A percentile compares a stretch with the other conserved stretches of the same genome.
Evolutionary conservation across 2,888 invertebrate genomes (phyloP).

Genomic region (Hecatera dysodea): DNA sequence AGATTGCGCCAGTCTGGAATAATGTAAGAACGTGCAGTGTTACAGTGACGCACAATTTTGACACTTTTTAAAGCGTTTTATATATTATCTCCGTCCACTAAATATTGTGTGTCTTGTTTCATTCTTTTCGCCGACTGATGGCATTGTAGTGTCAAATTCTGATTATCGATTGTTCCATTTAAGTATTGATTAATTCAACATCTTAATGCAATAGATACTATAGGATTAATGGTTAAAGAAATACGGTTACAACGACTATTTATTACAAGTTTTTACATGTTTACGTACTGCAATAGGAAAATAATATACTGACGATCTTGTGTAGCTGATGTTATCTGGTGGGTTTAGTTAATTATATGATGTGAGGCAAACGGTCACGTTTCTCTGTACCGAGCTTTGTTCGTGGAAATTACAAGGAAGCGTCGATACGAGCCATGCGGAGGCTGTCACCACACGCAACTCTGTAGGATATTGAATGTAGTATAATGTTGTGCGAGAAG

Average conservation of each 20-base stretch:
- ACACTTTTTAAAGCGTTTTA: slow-evolving; percentile 79
- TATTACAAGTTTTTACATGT: slow-evolving; percentile 60
- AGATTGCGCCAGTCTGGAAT: slow-evolving; percentile 52
- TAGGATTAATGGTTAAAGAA: slow-evolving; percentile 49
- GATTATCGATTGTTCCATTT: slow-evolving; percentile 47
- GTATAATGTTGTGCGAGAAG: slow-evolving; percentile 74
- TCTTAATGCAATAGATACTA: slow-evolving; percentile 53
- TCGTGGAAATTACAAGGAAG: slow-evolving; percentile 58
- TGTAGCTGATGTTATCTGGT: slow-evolving; percentile 52
- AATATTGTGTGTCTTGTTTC: slow-evolving; percentile 77
- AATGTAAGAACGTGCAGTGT: slow-evolving; percentile 64
- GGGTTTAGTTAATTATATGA: slow-evolving; percentile 55
- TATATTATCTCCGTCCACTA: slow-evolving; percentile 86
- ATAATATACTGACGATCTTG: slow-evolving; percentile 51
- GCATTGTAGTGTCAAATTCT: slow-evolving; percentile 62
- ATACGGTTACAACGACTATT: slow-evolving; percentile 62
- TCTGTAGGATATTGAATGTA: slow-evolving; percentile 67
- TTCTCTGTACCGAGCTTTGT: slow-evolving; percentile 52
- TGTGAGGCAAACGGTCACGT: slow-evolving; percentile 40
- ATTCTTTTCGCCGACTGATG: slow-evolving; percentile 71
- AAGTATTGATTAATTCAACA: slow-evolving; percentile 55
- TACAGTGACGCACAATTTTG: slow-evolving; percentile 85
- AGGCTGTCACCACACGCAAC: slow-evolving; percentile 63
- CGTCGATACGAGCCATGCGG: slow-evolving; percentile 63
- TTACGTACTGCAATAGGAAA: slow-evolving; percentile 58